Evolutionary conservation across 30 jellyfish, hydroid and myxozoan species (phyloP), one percentile per base, ranked within the genome.

Genomic region (Aurelia sp.): DNA sequence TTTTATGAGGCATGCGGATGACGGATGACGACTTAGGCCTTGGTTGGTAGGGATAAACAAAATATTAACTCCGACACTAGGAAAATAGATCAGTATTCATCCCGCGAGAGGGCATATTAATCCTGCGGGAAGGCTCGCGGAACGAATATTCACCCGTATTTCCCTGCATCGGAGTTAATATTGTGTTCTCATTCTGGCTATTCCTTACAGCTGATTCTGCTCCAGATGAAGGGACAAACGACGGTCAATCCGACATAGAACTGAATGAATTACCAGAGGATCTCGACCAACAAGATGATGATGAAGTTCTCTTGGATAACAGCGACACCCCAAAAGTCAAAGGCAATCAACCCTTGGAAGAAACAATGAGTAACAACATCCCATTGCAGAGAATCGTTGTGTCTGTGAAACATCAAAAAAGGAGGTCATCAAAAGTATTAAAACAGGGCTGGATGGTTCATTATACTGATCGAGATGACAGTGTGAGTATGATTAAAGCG

Each of bases 401-500:
- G 86, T 93, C 98, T 2, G 94, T 93, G n/a, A 89, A 93, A 17
- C 89, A 93, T 17, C 93, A 77, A 58, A 93, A 82, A 72, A 41
- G 92, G 60, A 68, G 98, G 41, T 95, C 97, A 38, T 93, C 98
- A 18, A 93, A 93, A 70, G 95, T 93, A 4, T 62, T 93, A 30
- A 88, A 88, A 63, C 94, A 87, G 50, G 98, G 97, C 20, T 93
- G 98, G 98, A 88, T 93, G 98, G 57, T 93, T 33, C 98, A 93
- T 76, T 93, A 62, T 88, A 87, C 97, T 9, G 91, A 93, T 24
- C 82, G 88, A 38, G 97, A 93, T 66, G 58, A 72, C 50, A 67
- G 76, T 27, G 98, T 92, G n/a, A 89, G 97, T 73, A 24, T 1
- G 21, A 13, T 20, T 20, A 12, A 20, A 22, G 72, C 15, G 4